Evolutionary conservation across 2,797 vertebrate species (phyloP), one percentile per base, ranked within the genome.

Genomic region (Sternotherus odoratus): DNA sequence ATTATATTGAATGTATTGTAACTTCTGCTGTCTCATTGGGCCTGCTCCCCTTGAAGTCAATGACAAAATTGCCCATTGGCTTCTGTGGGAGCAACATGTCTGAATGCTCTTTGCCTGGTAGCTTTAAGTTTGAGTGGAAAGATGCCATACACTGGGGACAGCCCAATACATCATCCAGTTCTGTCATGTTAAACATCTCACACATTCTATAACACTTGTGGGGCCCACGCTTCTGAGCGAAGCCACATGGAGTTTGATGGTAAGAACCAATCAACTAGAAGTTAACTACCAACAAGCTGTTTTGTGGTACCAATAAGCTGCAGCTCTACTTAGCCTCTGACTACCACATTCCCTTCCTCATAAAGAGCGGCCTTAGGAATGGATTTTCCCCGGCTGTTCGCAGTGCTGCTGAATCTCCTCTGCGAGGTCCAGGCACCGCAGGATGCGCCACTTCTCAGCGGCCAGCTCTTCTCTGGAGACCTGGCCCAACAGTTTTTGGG

Each of bases 401-500:
- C 99, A 98, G n/a, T 97, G 85, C 46, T 98, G 96, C 28, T 98
- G 98, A 85, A 99, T 99, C 66, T 94, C 96, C 12, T 98, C 98
- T 0, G 99, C 99, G 49, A 99, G 97, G 48, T 98, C 92, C 93
- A 99, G 93, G 92, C 99, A 99, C 95, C 98, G 98, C 39, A 99
- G 96, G 96, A 99, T 97, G 43, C 98, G 95, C 16, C 84, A 96
- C 75, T 97, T 98, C 96, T 99, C 99, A 5, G 94, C 96, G 63
- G 98, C 97, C 50, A 99, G 96, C 33, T 99, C 97, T 16, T 98
- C 98, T 3, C 96, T 96, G 74, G 98, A 96, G 56, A 99, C 96
- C 78, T 98, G 97, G 30, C 98, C 99, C 33, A 93, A 91, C 54
- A 99, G 97, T 96, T 99, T 99, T 95, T 97, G 96, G 69, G 98